Base-by-base conservation (phyloP, 2,888 invertebrate genomes). In the Protophormia terraenovae region DNA sequence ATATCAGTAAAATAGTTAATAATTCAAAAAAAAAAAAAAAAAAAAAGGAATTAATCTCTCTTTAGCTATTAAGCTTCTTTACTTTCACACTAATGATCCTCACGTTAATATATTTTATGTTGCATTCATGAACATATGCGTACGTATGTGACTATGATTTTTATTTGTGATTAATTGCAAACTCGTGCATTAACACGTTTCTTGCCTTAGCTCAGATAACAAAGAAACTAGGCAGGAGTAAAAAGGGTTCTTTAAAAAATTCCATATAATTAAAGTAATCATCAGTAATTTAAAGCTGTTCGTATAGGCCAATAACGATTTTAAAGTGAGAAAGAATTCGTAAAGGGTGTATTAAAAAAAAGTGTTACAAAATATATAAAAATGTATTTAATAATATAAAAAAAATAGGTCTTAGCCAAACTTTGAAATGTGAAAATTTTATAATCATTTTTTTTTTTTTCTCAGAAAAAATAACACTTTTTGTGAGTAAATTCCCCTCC, bases 101-200 rank as follows among this genome's bases (percentile, higher is more conserved):
- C 10, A 27, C 12, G 53, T 12, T 66, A 27, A 16, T 27, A 5
- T 7, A 29, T 22, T 53, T 24, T 45, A 24, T 47, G 32, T 38
- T 35, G 27, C 47, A 47, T 24, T 12, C 47, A 32, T 6, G n/a
- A 62, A 72, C 8, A n/a, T 72, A 29, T 32, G 7, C 22, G 14
- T n/a, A 24, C 24, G 8, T 24, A 29, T 19, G 41, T 22, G 53
- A 47, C 50, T 27, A 32, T 22, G 81, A 82, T 78, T 58, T 73
- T 32, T 62, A 71, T 64, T 71, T 81, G 32, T 75, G 82, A 85
- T 85, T 78, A 85, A 85, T 85, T 85, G 24, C 38, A 32, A 71
- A 82, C 55, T 58, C 47, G 69, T 60, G 69, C 73, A 62, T 71
- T 73, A 78, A 78, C 78, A 78, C 69, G 69, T 69, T 47, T 32